Evolutionary conservation across 2,797 vertebrate genomes (phyloP).

Genomic region (Periophthalmus magnuspinnatus): DNA sequence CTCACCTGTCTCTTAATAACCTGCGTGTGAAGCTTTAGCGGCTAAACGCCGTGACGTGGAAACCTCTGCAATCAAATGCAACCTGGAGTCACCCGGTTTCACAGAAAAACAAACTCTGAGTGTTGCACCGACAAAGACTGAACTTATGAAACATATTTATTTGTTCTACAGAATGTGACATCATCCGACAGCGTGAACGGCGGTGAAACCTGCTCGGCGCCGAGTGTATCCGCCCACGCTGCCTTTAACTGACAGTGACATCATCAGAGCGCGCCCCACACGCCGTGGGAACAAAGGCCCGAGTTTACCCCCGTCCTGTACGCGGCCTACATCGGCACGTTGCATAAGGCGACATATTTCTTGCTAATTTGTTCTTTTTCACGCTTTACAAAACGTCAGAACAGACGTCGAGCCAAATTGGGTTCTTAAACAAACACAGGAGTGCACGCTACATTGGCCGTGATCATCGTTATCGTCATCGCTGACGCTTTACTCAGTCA

Average conservation of each 20-base stretch:
- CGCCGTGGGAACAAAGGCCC: slow-evolving; percentile 58
- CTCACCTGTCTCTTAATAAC: slow-evolving; percentile 48
- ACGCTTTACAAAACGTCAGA: slow-evolving; percentile 46
- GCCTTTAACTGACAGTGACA: slow-evolving; percentile 49
- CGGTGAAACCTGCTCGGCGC: slow-evolving; percentile 48
- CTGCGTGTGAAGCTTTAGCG: slow-evolving; percentile 41
- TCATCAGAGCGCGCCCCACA: slow-evolving; percentile 67
- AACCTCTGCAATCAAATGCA: slow-evolving; percentile 29
- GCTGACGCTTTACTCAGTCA: slow-evolving; percentile 47
- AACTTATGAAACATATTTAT: slow-evolving; percentile 4
- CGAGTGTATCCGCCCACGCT: slow-evolving; percentile 50
- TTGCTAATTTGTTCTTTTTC: slow-evolving; percentile 24
- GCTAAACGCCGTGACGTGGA: slow-evolving; percentile 31
- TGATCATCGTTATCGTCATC: slow-evolving; percentile 56
- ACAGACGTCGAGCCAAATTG: slow-evolving; percentile 37
- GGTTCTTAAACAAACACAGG: slow-evolving; percentile 66
- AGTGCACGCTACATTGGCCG: slow-evolving; percentile 59
- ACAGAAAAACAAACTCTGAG: slow-evolving; percentile 13
- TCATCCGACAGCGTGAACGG: slow-evolving; percentile 31
- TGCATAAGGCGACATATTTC: slow-evolving; percentile 49
- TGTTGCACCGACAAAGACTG: slow-evolving; percentile 14
- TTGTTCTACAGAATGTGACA: slow-evolving; percentile 22
- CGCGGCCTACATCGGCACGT: slow-evolving; percentile 57
- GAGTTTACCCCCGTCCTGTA: slow-evolving; percentile 53
- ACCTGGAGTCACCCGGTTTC: slow-evolving; percentile 18